Conservation (phyloP, 2,113 vertebrate species). For the Mola mola region DNA sequence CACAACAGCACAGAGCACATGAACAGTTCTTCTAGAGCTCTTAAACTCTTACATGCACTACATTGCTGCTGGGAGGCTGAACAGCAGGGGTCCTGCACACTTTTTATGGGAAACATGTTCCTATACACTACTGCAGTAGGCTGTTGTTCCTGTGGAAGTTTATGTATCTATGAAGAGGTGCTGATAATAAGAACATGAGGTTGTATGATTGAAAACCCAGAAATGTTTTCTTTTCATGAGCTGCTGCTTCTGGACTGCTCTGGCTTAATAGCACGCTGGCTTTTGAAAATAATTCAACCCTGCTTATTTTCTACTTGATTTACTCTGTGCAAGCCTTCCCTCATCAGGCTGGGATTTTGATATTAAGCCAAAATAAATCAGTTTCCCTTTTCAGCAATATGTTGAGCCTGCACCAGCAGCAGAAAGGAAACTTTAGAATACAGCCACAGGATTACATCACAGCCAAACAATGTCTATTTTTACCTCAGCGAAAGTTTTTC, state of each 20-base stretch:
- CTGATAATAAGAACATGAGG: slow-evolving; percentile 67
- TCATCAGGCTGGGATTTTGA: slow-evolving; percentile 73
- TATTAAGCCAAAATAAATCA: slow-evolving; percentile 76
- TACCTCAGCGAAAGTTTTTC: slow-evolving; percentile 66
- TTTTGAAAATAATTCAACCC: slow-evolving; percentile 76
- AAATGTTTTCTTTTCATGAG: slow-evolving; percentile 74
- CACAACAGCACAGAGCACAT: slow-evolving; percentile 22
- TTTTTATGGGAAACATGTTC: slow-evolving; percentile 25
- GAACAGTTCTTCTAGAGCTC: slow-evolving; percentile 34
- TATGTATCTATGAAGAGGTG: slow-evolving; percentile 58
- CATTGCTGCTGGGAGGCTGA: slow-evolving; percentile 9
- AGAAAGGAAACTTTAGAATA: slow-evolving; percentile 60
- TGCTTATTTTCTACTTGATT: slow-evolving; percentile 79
- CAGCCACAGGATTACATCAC: slow-evolving; percentile 76
- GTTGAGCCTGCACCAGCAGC: slow-evolving; percentile 53
- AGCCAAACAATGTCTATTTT: slow-evolving; percentile 81
- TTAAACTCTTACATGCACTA: slow-evolving; percentile 26
- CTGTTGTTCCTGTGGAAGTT: slow-evolving; percentile 51
- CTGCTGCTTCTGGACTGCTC: slow-evolving; percentile 54
- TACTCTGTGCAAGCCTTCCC: slow-evolving; percentile 63
- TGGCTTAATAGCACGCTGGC: slow-evolving; percentile 64
- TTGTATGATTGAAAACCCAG: slow-evolving; percentile 68
- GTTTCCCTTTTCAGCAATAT: slow-evolving; percentile 61
- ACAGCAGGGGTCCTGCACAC: slow-evolving; percentile 1
- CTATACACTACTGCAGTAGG: slow-evolving; percentile 5